These are phyloP conservation scores for Adineta ricciae DNA, from an alignment of 2,888 invertebrate species.

Conservation along the genomic window DNA sequence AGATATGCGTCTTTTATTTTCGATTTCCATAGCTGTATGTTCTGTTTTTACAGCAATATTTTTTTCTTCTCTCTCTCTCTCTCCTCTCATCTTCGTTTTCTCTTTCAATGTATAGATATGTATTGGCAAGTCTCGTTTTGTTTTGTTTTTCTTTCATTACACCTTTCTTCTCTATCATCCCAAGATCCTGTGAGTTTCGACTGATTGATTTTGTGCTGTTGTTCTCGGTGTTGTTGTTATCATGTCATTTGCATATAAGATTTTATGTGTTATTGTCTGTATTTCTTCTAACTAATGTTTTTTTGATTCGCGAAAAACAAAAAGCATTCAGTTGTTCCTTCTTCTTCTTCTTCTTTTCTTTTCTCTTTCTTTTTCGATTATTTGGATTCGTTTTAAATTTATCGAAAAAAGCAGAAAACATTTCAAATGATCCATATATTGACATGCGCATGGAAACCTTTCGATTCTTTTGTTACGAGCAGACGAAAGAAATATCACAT, in stretches of 20 bases:
- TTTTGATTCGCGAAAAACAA: neutral
- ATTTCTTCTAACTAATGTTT: neutral
- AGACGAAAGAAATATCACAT: no score
- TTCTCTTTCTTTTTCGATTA: neutral
- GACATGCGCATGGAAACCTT: no score
- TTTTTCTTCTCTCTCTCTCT: neutral
- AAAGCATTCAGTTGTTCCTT: neutral
- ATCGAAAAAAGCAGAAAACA: neutral
- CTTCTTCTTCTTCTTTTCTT: no score
- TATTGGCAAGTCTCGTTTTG: neutral
- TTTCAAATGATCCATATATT: no score
- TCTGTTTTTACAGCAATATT: neutral
- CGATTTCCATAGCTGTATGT: neutral
- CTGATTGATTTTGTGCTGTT: slow-evolving; percentile 12
- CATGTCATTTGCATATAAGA: neutral
- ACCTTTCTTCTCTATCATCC: neutral
- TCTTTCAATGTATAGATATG: neutral
- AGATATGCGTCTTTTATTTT: neutral
- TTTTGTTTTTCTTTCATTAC: no score
- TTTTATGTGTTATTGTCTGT: neutral
- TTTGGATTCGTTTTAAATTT: neutral
- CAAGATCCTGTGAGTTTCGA: neutral
- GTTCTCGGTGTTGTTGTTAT: slow-evolving; percentile 12
- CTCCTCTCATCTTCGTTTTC: no score
- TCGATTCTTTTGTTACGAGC: no score